Percentiles rank a stretch among this genome's conserved stretches.
Evolutionary conservation across 1,140 invertebrate species (phyloP).

Genomic region (Calliphora vicina): DNA sequence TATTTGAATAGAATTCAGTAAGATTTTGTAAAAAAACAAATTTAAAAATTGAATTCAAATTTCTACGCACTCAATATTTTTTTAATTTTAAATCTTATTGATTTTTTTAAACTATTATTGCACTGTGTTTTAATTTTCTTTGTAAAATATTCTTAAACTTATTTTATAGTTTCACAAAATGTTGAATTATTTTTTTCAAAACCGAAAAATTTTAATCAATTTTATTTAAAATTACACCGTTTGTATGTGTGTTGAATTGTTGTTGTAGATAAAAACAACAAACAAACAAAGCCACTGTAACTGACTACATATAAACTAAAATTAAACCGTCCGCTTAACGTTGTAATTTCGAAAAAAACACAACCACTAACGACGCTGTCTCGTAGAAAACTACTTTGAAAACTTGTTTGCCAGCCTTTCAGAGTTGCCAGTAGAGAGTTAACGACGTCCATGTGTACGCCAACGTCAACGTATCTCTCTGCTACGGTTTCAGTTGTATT

Average conservation of each 20-base stretch:
- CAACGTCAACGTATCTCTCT: not conserved
- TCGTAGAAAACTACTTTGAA: constrained; percentile 57
- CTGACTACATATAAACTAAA: no score
- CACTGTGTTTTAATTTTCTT: not conserved
- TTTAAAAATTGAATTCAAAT: no score
- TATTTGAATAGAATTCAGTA: not conserved
- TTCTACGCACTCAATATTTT: no score
- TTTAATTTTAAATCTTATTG: not conserved
- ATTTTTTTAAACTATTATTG: no score
- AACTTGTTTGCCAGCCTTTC: constrained; percentile 42
- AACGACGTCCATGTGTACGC: not conserved
- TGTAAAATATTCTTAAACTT: not conserved
- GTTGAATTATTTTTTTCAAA: not conserved
- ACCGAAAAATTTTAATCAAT: not conserved
- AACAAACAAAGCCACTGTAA: not conserved
- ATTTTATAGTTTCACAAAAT: no score
- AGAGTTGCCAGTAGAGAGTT: constrained; percentile 4
- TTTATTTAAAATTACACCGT: not conserved
- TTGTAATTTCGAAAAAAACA: constrained; percentile 38
- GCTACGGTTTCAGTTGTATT: not conserved
- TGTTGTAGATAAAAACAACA: constrained; percentile 17
- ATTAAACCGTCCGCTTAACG: not conserved
- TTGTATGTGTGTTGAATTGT: not conserved
- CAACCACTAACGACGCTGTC: constrained; percentile 57
- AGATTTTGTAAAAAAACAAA: not conserved